phyloP scores from a whole-genome alignment of 2,888 invertebrate species.

The Drosophila borborema region DNA sequence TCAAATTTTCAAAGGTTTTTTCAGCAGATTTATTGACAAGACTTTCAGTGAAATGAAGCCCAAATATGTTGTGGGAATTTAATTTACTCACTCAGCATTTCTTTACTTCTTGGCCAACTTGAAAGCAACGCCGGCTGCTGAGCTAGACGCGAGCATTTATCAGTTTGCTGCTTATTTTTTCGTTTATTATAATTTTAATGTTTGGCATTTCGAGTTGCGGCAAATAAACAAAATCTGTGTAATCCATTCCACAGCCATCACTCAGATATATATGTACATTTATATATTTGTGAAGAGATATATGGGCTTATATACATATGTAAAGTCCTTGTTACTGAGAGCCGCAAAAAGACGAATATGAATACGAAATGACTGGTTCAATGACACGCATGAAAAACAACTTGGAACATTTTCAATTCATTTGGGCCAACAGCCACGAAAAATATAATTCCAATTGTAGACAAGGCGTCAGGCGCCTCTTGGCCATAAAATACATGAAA shows the following conservation, averaged over 20 bases:
- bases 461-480: conserved; percentile 63
- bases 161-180: conserved; percentile 1
- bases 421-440: conserved; percentile 41
- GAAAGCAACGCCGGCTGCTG: conserved; percentile 1
- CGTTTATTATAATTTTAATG: conserved; percentile 30
- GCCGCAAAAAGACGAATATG: neutral
- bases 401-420: conserved; percentile 42
- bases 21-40: neutral
- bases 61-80: neutral
- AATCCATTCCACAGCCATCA: conserved; percentile 46
- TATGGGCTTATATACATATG: conserved; percentile 9
- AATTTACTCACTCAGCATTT: neutral
- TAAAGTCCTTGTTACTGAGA: conserved; percentile 41
- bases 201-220: conserved; percentile 17
- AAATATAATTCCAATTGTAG: conserved; percentile 41
- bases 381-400: conserved; percentile 56
- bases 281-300: conserved; percentile 1
- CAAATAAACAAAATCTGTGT: conserved; percentile 34
- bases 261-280: conserved; percentile 8
- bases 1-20: no score
- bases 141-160: neutral
- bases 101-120: neutral
- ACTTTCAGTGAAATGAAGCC: neutral
- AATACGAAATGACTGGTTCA: conserved; percentile 54
- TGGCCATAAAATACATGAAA: conserved; percentile 66